Conservation (phyloP, 2,888 invertebrate species). For the Lithophane semibrunnea region DNA sequence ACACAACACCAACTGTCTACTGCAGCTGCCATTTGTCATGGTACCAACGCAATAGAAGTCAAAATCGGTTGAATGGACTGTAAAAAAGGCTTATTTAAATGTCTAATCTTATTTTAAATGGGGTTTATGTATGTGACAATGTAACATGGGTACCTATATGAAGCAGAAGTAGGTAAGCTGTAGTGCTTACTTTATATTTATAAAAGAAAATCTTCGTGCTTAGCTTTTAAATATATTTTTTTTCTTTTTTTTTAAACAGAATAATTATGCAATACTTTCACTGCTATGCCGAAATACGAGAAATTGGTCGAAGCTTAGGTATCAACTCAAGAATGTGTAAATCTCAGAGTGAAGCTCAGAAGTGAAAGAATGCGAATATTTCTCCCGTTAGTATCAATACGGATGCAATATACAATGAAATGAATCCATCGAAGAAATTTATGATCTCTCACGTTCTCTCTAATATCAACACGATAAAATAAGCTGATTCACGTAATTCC, state of each 20-base stretch:
- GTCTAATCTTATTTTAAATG: too few species aligned
- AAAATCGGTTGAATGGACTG: too few species aligned
- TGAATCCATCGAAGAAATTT: constrained; percentile 15
- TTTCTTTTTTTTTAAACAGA: neutral
- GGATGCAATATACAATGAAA: constrained; percentile 28
- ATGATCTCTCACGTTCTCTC: constrained; percentile 36
- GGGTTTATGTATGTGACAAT: too few species aligned
- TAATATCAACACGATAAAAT: constrained; percentile 1
- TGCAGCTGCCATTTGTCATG: too few species aligned
- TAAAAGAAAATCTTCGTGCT: neutral
- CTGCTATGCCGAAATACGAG: neutral
- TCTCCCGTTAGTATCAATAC: constrained; percentile 26
- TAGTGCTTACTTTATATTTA: neutral
- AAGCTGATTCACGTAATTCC: constrained; percentile 15
- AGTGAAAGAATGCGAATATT: constrained; percentile 28
- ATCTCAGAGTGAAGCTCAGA: constrained; percentile 14
- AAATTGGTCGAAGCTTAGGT: constrained; percentile 5
- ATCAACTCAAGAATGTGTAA: constrained; percentile 28
- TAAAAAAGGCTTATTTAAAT: too few species aligned
- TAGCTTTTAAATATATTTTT: neutral
- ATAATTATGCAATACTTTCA: constrained; percentile 16
- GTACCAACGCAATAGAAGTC: too few species aligned
- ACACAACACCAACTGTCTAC: too few species aligned
- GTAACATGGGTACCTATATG: neutral
- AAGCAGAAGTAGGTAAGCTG: too few species aligned